Evolutionary conservation across 2,113 vertebrate species (phyloP).

Genomic region (Gallinago media): DNA sequence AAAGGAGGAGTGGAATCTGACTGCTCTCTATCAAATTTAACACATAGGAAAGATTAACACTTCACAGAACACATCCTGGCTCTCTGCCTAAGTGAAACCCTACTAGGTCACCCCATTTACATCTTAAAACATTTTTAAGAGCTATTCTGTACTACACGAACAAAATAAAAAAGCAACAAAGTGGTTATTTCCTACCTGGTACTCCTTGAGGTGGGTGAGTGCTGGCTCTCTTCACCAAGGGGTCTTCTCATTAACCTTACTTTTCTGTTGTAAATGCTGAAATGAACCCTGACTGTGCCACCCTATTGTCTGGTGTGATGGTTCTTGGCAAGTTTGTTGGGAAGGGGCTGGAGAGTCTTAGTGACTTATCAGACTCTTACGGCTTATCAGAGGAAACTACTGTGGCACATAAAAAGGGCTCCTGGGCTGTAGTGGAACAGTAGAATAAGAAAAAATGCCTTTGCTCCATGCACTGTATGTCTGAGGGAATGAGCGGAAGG

Average conservation of each 20-base stretch:
- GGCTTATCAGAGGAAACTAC: not conserved
- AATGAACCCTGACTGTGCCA: not conserved
- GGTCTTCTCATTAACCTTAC: not conserved
- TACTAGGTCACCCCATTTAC: not conserved
- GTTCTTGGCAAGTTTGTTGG: not conserved
- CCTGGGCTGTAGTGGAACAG: not conserved
- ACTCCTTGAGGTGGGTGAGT: not conserved
- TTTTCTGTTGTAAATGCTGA: not conserved
- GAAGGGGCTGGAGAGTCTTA: not conserved
- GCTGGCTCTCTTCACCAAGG: not conserved
- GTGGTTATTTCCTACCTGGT: not conserved
- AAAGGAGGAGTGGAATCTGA: not conserved
- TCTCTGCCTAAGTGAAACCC: not conserved
- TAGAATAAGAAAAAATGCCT: not conserved
- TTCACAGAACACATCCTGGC: slow-evolving; percentile 54
- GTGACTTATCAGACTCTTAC: too few species aligned
- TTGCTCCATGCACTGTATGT: not conserved
- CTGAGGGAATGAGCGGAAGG: not conserved
- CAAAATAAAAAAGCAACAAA: not conserved
- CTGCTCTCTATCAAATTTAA: slow-evolving; percentile 36
- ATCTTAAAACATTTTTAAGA: not conserved
- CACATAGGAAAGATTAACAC: not conserved
- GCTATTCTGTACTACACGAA: not conserved
- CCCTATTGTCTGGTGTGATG: not conserved
- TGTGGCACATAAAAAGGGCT: not conserved